These are phyloP conservation scores for Saccostrea cuccullata DNA, from an alignment of 1,140 invertebrate species.

Conservation along the genomic window DNA sequence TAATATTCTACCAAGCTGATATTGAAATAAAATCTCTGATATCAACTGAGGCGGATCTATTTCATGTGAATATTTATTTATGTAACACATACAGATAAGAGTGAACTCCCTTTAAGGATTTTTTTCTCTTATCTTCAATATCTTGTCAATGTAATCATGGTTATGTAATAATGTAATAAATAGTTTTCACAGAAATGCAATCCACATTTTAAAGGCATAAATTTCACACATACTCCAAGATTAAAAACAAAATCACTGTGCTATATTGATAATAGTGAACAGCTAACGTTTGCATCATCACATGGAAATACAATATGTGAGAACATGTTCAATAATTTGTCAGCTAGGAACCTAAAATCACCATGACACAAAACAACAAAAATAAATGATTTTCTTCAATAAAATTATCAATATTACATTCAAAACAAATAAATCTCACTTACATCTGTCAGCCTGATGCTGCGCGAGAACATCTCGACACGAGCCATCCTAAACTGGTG, in stretches of 20 bases:
- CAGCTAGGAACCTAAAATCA: no score
- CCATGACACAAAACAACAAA: no score
- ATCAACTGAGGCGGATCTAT: neutral
- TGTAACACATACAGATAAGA: neutral
- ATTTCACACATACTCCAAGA: no score
- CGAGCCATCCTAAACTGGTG: conserved; percentile 24
- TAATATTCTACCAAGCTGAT: neutral
- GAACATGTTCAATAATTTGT: no score
- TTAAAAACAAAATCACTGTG: no score
- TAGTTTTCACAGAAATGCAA: no score
- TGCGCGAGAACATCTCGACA: neutral
- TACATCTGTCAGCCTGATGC: conserved; percentile 16
- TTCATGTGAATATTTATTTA: neutral
- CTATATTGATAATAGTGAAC: no score
- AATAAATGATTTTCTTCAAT: no score
- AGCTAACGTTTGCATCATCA: no score
- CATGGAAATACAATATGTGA: no score
- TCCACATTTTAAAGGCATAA: no score
- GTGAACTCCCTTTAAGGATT: neutral
- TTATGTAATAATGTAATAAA: neutral
- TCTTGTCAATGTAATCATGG: neutral
- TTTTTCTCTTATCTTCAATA: neutral
- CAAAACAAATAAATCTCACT: neutral
- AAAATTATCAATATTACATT: no score
- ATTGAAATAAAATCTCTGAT: neutral